phyloP scores from a whole-genome alignment of 53 echinoderm and acorn worm species.

The Astropecten irregularis region DNA sequence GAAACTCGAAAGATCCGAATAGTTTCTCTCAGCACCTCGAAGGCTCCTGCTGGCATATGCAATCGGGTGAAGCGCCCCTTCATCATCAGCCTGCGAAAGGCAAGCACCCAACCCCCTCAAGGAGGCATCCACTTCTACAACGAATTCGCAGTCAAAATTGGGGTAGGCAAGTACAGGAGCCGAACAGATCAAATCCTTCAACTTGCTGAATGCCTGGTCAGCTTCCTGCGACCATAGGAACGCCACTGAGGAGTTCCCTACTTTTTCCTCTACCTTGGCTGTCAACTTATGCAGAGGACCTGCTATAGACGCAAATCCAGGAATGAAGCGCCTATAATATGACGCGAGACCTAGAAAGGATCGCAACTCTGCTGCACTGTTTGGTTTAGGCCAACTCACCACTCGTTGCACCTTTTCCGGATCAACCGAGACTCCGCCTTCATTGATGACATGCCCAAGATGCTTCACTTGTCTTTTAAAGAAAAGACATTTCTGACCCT shows the following conservation, averaged over 20 bases:
- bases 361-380: not conserved
- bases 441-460: conserved; percentile 55
- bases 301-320: conserved; percentile 50
- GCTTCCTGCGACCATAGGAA: conserved; percentile 9
- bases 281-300: conserved; percentile 42
- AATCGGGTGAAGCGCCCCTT: conserved; percentile 40
- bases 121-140: conserved; percentile 44
- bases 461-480: conserved; percentile 29
- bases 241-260: not conserved
- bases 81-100: conserved; percentile 3
- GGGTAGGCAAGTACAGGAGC: conserved; percentile 49
- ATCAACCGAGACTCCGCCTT: conserved; percentile 31
- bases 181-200: conserved; percentile 32
- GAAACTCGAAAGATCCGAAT: conserved; percentile 53
- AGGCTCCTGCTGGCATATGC: conserved; percentile 57
- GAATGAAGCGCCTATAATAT: conserved; percentile 61
- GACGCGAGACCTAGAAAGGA: conserved; percentile 64
- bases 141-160: conserved; percentile 35
- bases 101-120: conserved; percentile 36
- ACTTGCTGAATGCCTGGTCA: conserved; percentile 1
- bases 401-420: conserved; percentile 35
- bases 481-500: conserved; percentile 46
- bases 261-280: conserved; percentile 6
- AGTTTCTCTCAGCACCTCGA: conserved; percentile 35
- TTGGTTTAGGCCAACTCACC: conserved; percentile 47